Conservation (phyloP, 2,113 vertebrate genomes). For the Odontophorus gujanensis region DNA sequence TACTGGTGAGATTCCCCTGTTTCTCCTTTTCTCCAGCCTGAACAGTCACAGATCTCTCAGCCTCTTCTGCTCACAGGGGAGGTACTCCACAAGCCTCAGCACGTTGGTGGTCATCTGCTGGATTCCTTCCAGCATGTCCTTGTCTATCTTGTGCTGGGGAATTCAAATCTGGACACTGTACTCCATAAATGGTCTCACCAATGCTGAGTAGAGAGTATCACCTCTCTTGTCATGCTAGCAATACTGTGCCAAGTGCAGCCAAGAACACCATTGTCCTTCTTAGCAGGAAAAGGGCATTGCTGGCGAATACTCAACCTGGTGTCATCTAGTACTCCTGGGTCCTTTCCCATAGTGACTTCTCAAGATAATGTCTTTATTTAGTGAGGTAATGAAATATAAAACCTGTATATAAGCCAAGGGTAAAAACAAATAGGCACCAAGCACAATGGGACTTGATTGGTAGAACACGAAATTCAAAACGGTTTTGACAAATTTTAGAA, state of each 20-base stretch:
- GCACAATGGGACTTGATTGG: neutral
- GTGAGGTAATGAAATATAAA: neutral
- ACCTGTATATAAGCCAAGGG: accelerated
- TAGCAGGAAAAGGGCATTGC: neutral
- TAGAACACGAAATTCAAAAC: neutral
- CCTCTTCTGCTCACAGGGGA: neutral
- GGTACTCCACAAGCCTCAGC: neutral
- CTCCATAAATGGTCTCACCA: neutral
- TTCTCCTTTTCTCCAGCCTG: neutral
- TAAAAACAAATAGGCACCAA: neutral
- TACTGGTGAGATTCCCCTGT: neutral
- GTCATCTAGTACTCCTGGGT: neutral
- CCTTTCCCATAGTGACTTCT: neutral
- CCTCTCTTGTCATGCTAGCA: neutral
- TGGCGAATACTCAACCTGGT: neutral
- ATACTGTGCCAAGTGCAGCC: neutral
- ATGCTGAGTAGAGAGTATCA: neutral
- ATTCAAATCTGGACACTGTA: neutral
- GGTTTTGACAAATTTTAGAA: neutral
- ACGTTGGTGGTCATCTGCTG: neutral
- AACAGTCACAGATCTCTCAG: neutral
- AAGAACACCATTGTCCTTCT: neutral
- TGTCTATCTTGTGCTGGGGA: neutral
- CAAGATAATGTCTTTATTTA: neutral
- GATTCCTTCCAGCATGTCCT: neutral